Evolutionary conservation across 2,888 invertebrate species (phyloP).

Genomic region (Rhagophthalmus giganteus): DNA sequence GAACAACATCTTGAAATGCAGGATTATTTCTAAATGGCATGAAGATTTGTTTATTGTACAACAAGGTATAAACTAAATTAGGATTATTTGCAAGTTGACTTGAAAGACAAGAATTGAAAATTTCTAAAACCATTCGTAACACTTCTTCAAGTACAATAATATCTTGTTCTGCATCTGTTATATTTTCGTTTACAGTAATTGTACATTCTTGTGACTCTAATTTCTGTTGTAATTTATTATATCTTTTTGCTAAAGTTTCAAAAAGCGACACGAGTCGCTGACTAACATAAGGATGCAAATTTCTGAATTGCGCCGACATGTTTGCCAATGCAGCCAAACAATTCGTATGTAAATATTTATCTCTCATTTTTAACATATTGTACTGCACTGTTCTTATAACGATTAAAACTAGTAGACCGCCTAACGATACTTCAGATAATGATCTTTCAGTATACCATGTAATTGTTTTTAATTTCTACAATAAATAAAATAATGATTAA

Average conservation of each 20-base stretch:
- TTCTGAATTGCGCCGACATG: conserved; percentile 93
- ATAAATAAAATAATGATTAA: conserved; percentile 30
- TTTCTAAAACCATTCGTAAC: conserved; percentile 93
- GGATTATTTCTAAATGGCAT: conserved; percentile 83
- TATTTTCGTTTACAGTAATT: conserved; percentile 42
- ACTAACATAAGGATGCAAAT: conserved; percentile 93
- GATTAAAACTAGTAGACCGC: conserved; percentile 90
- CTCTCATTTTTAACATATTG: conserved; percentile 94
- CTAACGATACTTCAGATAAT: conserved; percentile 89
- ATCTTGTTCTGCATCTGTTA: conserved; percentile 71
- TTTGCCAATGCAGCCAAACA: conserved; percentile 97
- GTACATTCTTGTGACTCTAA: conserved; percentile 34
- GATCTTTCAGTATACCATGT: conserved; percentile 93
- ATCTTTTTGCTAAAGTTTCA: conserved; percentile 88
- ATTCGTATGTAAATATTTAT: conserved; percentile 97
- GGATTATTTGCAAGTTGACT: conserved; percentile 86
- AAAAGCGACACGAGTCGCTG: conserved; percentile 91
- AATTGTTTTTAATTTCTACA: conserved; percentile 82
- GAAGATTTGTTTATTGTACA: conserved; percentile 92
- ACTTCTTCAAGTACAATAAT: conserved; percentile 94
- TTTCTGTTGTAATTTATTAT: conserved; percentile 62
- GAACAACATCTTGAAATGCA: conserved; percentile 89
- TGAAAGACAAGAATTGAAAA: conserved; percentile 92
- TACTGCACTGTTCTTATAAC: conserved; percentile 96
- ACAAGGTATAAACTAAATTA: conserved; percentile 91